Evolutionary conservation across 2,888 invertebrate species (phyloP).

Genomic region (Drosophila mulleri): DNA sequence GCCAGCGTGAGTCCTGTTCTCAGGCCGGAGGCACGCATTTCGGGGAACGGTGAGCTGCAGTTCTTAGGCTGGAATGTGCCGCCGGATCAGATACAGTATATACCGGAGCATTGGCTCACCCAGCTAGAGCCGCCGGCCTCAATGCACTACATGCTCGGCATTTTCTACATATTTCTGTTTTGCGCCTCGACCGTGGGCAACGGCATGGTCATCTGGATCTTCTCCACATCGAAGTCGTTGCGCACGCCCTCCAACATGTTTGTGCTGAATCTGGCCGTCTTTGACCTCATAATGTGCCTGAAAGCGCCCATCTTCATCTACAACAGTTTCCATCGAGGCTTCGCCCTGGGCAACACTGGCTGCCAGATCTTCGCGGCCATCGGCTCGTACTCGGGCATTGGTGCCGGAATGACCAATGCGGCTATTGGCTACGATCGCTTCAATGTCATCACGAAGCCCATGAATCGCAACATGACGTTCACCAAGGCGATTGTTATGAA

Average conservation of each 20-base stretch:
- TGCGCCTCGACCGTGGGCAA: slow-evolving; percentile 91
- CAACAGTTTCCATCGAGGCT: slow-evolving; percentile 92
- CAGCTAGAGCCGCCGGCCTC: slow-evolving; percentile 92
- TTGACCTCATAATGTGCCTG: slow-evolving; percentile 94
- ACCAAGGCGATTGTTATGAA: slow-evolving; percentile 92
- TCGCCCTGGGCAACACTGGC: slow-evolving; percentile 89
- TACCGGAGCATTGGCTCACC: slow-evolving; percentile 92
- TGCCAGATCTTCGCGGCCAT: slow-evolving; percentile 92
- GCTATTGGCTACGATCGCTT: slow-evolving; percentile 93
- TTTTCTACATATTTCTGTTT: slow-evolving; percentile 91
- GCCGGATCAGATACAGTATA: slow-evolving; percentile 90
- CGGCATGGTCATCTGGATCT: slow-evolving; percentile 92
- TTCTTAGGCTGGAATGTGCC: slow-evolving; percentile 91
- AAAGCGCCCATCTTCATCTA: slow-evolving; percentile 94
- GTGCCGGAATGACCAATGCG: slow-evolving; percentile 92
- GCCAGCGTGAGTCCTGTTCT: slow-evolving; percentile 68
- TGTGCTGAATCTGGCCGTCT: slow-evolving; percentile 92
- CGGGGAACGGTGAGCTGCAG: slow-evolving; percentile 80
- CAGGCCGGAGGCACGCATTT: slow-evolving; percentile 68
- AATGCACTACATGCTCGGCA: slow-evolving; percentile 91
- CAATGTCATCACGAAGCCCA: slow-evolving; percentile 91
- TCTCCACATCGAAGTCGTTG: slow-evolving; percentile 81
- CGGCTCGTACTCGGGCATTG: slow-evolving; percentile 92
- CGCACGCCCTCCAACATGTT: slow-evolving; percentile 91
- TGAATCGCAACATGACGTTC: slow-evolving; percentile 91